Conservation (phyloP, 2,113 vertebrate species). For the Barnardius zonarius region DNA sequence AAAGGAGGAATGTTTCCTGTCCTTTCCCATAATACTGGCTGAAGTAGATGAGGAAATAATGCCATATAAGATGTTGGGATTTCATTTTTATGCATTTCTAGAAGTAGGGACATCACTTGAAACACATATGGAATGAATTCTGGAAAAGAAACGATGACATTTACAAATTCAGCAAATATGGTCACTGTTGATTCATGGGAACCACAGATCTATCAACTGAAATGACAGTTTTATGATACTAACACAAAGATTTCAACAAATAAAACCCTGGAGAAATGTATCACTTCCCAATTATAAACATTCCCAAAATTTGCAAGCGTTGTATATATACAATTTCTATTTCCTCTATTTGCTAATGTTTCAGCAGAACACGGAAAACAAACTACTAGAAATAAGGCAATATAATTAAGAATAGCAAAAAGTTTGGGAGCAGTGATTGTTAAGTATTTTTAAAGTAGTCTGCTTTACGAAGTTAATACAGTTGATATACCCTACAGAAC, state of each 20-base stretch:
- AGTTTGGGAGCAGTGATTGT: neutral
- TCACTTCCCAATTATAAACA: neutral
- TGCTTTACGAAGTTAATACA: neutral
- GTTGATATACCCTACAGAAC: neutral
- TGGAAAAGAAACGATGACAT: conserved; percentile 39
- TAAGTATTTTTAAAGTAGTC: neutral
- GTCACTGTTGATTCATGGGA: neutral
- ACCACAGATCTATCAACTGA: fast-evolving
- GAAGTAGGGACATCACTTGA: conserved; percentile 98
- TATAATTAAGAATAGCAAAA: neutral
- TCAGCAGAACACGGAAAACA: neutral
- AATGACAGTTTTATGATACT: neutral
- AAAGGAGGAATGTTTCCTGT: conserved; percentile 96
- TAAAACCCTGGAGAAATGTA: neutral
- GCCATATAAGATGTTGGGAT: conserved; percentile 95
- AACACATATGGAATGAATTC: conserved; percentile 99
- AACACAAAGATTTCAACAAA: neutral
- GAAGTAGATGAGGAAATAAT: conserved; percentile 94
- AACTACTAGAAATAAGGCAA: neutral
- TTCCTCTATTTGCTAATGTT: neutral
- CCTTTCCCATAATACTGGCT: conserved; percentile 94
- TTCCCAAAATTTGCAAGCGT: neutral
- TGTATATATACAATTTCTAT: neutral
- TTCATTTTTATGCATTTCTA: conserved; percentile 92
- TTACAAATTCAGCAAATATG: neutral